phyloP scores from a whole-genome alignment of 53 echinoderm and acorn worm genomes.

The Mesocentrotus franciscanus region DNA sequence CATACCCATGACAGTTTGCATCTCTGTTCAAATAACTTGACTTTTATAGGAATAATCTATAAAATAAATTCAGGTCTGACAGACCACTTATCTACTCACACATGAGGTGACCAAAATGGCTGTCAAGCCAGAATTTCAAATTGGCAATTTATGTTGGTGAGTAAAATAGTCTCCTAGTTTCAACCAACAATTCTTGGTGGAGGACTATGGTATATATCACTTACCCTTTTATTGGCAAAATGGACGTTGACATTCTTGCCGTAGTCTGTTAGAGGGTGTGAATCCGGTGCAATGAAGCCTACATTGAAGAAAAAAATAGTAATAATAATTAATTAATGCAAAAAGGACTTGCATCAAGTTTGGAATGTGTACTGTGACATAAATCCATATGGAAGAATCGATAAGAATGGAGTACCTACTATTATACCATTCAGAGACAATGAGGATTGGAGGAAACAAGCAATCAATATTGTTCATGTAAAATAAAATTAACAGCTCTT shows the following conservation, averaged over 20 bases:
- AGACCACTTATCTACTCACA: neutral
- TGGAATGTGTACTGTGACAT: no score
- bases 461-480: no score
- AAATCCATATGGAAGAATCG: no score
- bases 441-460: no score
- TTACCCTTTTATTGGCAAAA: constrained; percentile 96
- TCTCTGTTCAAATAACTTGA: no score
- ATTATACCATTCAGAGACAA: no score
- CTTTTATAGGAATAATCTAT: no score
- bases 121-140: neutral
- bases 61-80: neutral
- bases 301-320: constrained; percentile 23
- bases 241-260: constrained; percentile 94
- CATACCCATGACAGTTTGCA: no score
- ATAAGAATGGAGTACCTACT: no score
- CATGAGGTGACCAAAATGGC: neutral
- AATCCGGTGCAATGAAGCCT: constrained; percentile 81
- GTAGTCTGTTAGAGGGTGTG: constrained; percentile 81
- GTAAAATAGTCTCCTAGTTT: constrained; percentile 72
- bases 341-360: neutral
- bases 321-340: neutral
- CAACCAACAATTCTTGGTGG: constrained; percentile 84
- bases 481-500: no score
- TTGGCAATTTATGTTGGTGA: neutral
- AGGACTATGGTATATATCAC: neutral